Percentiles rank a stretch among this genome's conserved stretches.
phyloP scores from a whole-genome alignment of 1,140 invertebrate genomes.

The Lasaia peninsularis region DNA sequence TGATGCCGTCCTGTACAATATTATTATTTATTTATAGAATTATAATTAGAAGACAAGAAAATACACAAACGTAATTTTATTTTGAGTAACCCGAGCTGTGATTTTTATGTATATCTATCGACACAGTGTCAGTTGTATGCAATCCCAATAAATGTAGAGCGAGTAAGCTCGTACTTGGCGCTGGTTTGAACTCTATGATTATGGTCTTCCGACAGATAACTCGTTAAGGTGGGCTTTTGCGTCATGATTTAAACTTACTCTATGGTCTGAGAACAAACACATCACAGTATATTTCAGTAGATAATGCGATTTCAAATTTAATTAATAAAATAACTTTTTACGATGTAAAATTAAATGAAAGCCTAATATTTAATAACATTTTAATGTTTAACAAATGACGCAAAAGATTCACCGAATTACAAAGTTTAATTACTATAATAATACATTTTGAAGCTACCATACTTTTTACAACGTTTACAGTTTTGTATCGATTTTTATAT shows the following conservation, averaged over 20 bases:
- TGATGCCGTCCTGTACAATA: slow-evolving; percentile 63
- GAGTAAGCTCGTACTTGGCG: slow-evolving; percentile 25
- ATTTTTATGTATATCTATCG: slow-evolving; percentile 69
- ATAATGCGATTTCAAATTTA: neutral
- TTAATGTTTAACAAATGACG: neutral
- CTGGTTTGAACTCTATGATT: slow-evolving; percentile 32
- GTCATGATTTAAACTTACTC: neutral
- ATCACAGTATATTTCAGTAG: no score
- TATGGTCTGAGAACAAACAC: neutral
- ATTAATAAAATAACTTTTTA: neutral
- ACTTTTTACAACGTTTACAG: slow-evolving; percentile 68
- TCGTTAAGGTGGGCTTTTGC: neutral
- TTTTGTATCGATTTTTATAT: slow-evolving; percentile 72
- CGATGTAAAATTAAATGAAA: no score
- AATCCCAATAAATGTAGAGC: slow-evolving; percentile 26
- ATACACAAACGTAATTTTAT: slow-evolving; percentile 67
- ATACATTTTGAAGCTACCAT: slow-evolving; percentile 54
- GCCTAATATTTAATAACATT: no score
- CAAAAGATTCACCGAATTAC: slow-evolving; percentile 13
- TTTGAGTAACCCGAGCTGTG: slow-evolving; percentile 75
- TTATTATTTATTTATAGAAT: slow-evolving; percentile 73
- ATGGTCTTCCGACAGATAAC: slow-evolving; percentile 36
- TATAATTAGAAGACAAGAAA: slow-evolving; percentile 58
- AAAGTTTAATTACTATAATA: slow-evolving; percentile 1
- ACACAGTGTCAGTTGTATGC: slow-evolving; percentile 39